These are phyloP conservation scores for Pseudomugil tenellus DNA, from an alignment of 2,797 vertebrate genomes.

Conservation along the genomic window DNA sequence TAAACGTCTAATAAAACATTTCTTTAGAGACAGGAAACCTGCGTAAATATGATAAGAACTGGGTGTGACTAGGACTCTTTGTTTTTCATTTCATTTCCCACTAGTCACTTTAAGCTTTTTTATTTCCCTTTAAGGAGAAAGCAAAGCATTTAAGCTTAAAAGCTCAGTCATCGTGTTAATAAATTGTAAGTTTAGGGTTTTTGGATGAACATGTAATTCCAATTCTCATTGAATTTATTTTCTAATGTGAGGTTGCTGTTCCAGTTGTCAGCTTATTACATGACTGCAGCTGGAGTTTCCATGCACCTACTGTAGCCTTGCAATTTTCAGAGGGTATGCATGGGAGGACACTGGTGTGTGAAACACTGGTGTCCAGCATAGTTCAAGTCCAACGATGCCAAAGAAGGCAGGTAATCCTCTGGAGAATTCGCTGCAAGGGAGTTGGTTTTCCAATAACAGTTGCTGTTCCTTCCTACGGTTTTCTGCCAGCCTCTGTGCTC, in stretches of 20 bases:
- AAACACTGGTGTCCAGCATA: not conserved
- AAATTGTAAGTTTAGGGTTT: not conserved
- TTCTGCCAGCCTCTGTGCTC: not conserved
- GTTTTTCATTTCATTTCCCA: not conserved
- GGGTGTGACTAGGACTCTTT: conserved; percentile 2
- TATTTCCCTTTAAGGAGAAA: not conserved
- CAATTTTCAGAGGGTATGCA: not conserved
- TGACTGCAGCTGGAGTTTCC: not conserved
- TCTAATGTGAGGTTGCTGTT: not conserved
- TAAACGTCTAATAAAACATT: conserved; percentile 7
- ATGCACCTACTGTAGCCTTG: not conserved
- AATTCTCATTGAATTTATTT: not conserved
- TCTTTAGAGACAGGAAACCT: conserved; percentile 2
- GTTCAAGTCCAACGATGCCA: not conserved
- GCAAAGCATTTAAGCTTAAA: not conserved
- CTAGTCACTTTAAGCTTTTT: not conserved
- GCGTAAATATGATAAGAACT: conserved; percentile 16
- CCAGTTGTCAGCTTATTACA: not conserved
- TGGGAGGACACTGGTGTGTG: not conserved
- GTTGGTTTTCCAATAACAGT: not conserved
- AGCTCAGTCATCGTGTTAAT: not conserved
- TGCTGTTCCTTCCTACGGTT: not conserved
- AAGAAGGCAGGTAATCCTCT: not conserved
- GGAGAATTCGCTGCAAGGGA: not conserved
- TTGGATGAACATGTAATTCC: not conserved